phyloP scores from a whole-genome alignment of 2,113 vertebrate species.

The Murina feae region DNA sequence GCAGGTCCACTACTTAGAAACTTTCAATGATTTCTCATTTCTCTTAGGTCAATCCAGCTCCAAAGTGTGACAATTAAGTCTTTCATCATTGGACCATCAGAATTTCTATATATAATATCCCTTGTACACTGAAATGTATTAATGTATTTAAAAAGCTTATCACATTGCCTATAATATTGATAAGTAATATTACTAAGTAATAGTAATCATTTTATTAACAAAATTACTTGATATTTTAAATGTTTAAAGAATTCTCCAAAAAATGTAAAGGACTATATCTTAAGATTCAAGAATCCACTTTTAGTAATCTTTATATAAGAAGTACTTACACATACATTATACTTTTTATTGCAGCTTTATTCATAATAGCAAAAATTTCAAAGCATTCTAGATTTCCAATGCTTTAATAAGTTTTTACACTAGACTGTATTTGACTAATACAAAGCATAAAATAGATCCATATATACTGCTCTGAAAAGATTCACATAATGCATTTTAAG shows the following conservation, averaged over 20 bases:
- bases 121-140: background rate
- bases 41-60: background rate
- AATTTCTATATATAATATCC: background rate
- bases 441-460: background rate
- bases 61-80: background rate
- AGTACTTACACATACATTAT: background rate
- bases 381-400: background rate
- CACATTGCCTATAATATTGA: background rate
- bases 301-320: background rate
- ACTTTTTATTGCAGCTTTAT: conserved; percentile 8
- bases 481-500: background rate
- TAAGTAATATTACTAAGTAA: background rate
- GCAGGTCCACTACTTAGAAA: background rate
- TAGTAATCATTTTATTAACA: background rate
- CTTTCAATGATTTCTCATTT: background rate
- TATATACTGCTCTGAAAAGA: background rate
- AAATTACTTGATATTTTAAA: conserved; percentile 8
- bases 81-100: background rate
- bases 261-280: background rate
- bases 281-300: background rate
- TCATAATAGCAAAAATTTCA: conserved; percentile 11
- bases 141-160: background rate
- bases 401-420: background rate
- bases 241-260: background rate
- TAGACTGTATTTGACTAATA: background rate